These are phyloP conservation scores for Drosophila nr. perissopoda DNA, from an alignment of 2,888 invertebrate species.

Conservation along the genomic window DNA sequence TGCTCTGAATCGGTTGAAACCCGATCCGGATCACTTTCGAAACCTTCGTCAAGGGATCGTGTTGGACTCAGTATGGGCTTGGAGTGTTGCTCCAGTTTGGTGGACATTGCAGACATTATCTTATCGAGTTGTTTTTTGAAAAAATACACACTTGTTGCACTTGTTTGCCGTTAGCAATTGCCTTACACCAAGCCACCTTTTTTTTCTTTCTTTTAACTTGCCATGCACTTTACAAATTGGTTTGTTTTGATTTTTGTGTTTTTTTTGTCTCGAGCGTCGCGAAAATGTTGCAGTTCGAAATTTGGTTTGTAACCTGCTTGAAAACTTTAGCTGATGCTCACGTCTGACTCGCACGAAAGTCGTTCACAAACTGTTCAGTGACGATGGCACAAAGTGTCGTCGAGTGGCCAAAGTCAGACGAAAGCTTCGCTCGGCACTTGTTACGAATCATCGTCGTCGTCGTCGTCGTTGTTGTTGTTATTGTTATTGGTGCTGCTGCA, in stretches of 20 bases:
- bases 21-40: constrained; percentile 86
- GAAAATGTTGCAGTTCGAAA: constrained; percentile 55
- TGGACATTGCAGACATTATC: constrained; percentile 65
- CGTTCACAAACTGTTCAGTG: constrained; percentile 76
- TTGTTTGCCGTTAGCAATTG: constrained; percentile 26
- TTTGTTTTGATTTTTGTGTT: constrained; percentile 28
- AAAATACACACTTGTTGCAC: constrained; percentile 42
- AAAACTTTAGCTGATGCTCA: constrained; percentile 31
- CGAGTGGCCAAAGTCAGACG: constrained; percentile 45
- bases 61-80: constrained; percentile 85
- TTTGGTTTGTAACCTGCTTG: constrained; percentile 17
- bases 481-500: constrained; percentile 44
- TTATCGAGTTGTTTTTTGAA: constrained; percentile 32
- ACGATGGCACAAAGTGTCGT: constrained; percentile 37
- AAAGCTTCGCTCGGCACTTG: constrained; percentile 63
- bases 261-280: constrained; percentile 49
- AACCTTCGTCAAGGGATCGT: constrained; percentile 85
- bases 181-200: constrained; percentile 55
- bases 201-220: constrained; percentile 54
- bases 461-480: constrained; percentile 6
- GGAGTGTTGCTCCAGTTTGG: constrained; percentile 84
- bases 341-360: constrained; percentile 81
- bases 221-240: constrained; percentile 64
- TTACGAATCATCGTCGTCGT: constrained; percentile 39
- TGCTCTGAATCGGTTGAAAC: constrained; percentile 85